These are phyloP conservation scores for Adelognathus sp. DNA, from an alignment of 2,888 invertebrate species.

Conservation along the genomic window DNA sequence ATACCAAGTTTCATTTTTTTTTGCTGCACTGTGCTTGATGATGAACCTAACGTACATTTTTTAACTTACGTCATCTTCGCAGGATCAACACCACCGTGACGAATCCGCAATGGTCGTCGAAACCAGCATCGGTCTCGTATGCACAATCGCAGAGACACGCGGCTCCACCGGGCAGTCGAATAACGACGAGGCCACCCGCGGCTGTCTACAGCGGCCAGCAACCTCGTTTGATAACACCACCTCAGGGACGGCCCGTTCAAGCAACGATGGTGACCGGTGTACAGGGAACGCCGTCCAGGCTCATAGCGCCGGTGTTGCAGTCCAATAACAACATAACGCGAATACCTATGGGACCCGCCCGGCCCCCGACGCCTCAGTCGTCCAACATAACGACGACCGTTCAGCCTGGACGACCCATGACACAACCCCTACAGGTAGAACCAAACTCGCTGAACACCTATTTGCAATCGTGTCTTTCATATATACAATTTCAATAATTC, in stretches of 20 bases:
- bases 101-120: slow-evolving; percentile 77
- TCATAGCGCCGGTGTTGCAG: slow-evolving; percentile 75
- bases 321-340: slow-evolving; percentile 74
- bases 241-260: slow-evolving; percentile 76
- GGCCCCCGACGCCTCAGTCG: slow-evolving; percentile 73
- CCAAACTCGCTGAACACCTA: no score
- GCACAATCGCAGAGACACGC: slow-evolving; percentile 76
- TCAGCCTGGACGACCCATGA: slow-evolving; percentile 70
- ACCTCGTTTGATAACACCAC: slow-evolving; percentile 73
- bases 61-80: slow-evolving; percentile 28
- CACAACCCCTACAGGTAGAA: slow-evolving; percentile 76
- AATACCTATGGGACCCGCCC: slow-evolving; percentile 73
- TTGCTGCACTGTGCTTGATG: no score
- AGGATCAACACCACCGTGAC: slow-evolving; percentile 74
- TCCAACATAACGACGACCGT: slow-evolving; percentile 70
- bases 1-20: neutral
- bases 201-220: slow-evolving; percentile 73
- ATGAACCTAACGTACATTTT: no score
- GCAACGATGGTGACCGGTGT: slow-evolving; percentile 76
- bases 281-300: slow-evolving; percentile 74
- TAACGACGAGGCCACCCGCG: slow-evolving; percentile 71
- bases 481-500: no score
- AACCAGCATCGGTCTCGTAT: slow-evolving; percentile 76
- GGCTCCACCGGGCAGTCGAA: slow-evolving; percentile 74
- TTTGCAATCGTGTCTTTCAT: no score